These are phyloP conservation scores for Alosa alosa DNA, from an alignment of 2,113 vertebrate genomes.

Conservation along the genomic window DNA sequence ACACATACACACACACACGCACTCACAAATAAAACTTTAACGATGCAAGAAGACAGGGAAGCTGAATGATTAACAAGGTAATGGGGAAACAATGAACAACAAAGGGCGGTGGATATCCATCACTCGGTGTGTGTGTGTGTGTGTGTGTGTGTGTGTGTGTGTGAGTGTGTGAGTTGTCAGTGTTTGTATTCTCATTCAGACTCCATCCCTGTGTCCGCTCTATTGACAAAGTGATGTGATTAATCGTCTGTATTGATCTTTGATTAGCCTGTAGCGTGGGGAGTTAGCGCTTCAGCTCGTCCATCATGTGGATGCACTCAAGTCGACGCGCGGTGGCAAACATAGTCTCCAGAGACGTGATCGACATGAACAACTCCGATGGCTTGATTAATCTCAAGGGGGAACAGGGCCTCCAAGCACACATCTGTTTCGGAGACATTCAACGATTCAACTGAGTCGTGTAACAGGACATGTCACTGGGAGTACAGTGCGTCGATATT, in stretches of 20 bases:
- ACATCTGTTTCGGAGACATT: background rate
- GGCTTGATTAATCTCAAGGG: background rate
- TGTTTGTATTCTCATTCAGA: background rate
- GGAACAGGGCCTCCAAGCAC: background rate
- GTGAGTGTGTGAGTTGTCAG: background rate
- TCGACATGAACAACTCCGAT: background rate
- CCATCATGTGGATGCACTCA: background rate
- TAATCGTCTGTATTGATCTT: conserved; percentile 6
- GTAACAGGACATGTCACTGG: too few species aligned
- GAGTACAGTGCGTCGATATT: too few species aligned
- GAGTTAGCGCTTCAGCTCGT: background rate
- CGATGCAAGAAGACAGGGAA: background rate
- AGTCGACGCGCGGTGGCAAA: background rate
- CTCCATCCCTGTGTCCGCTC: background rate
- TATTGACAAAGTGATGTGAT: background rate
- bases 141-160: background rate
- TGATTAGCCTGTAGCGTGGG: background rate
- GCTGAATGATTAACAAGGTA: background rate
- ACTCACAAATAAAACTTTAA: background rate
- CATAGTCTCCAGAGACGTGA: background rate
- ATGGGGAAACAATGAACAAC: conserved; percentile 5
- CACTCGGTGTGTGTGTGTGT: background rate
- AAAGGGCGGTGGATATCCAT: background rate
- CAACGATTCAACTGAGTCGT: too few species aligned
- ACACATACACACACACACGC: background rate